Conservation (phyloP, 1,140 invertebrate species). For the Maniola jurtina region DNA sequence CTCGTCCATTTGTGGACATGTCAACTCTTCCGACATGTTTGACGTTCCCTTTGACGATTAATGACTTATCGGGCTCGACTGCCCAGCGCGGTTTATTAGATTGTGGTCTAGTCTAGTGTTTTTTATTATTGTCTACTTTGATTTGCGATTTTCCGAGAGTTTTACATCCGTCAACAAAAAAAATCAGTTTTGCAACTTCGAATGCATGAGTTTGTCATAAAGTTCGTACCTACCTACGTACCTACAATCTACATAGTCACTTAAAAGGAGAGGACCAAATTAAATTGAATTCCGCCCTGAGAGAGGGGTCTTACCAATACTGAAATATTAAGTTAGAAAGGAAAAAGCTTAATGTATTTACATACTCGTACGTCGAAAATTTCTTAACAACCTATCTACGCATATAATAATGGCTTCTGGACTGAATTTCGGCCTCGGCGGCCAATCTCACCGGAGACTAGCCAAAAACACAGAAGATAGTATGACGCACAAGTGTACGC, state of each 20-base stretch:
- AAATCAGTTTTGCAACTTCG: neutral
- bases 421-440: no score
- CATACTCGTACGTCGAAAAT: neutral
- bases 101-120: constrained; percentile 4
- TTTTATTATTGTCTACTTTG: neutral
- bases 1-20: constrained; percentile 24
- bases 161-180: neutral
- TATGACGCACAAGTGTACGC: no score
- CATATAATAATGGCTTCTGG: no score
- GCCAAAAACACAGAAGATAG: no score
- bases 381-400: no score
- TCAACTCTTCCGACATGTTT: constrained; percentile 30
- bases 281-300: neutral
- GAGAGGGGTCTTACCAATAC: neutral
- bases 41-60: constrained; percentile 22
- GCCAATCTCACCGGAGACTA: no score
- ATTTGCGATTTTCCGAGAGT: neutral
- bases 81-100: neutral
- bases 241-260: neutral
- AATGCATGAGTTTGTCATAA: neutral
- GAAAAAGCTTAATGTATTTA: neutral
- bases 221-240: neutral
- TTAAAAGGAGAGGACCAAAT: neutral
- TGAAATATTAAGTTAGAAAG: neutral
- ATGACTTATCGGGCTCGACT: constrained; percentile 12